Evolutionary conservation across 30 jellyfish, hydroid and myxozoan genomes (phyloP), one percentile per base, ranked within the genome.

Genomic region (Turritopsis dohrnii): DNA sequence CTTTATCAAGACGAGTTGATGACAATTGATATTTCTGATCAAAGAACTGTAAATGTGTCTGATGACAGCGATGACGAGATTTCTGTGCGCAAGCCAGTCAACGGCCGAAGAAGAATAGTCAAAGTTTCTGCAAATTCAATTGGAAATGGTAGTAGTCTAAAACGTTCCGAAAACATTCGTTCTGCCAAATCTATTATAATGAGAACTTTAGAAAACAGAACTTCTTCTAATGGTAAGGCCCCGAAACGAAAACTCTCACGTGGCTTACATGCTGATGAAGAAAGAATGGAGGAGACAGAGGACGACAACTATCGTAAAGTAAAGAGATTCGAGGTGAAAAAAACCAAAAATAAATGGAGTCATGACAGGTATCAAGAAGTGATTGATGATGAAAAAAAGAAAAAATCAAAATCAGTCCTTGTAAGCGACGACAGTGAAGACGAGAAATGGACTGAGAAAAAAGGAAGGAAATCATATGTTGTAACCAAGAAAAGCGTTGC

Each of bases 201-300:
- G 77, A 21, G 19, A n/a, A 28, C 53, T 75, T 26, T 75, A 30
- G 21, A 75, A 75, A 30, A 75, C 22, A 0, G 60, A 8, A 75
- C 74, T 9, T 16, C 28, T 16, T 5, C 28, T 13, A 22, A 23
- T 21, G 41, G 77, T 21, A 75, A 75, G 66, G 60, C 26, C 18
- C 28, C 28, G 19, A 69, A 27, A 19, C 17, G 77, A 24, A 30
- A 77, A n/a, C 19, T n/a, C 25, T 18, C 16, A 69, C 20, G 21
- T n/a, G 21, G 66, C 21, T 30, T 75, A 23, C 83, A 75, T 71
- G 66, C 66, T 74, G 83, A 75, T 75, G 83, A 75, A 13, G 77
- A 23, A 69, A 16, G 16, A 69, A 16, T 13, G 79, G 60, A 28
- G 4, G 77, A 69, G 77, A 19, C 0, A n/a, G 4, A 69, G 77